These are phyloP conservation scores for Hestina assimilis DNA, from an alignment of 1,140 invertebrate species.

Conservation along the genomic window DNA sequence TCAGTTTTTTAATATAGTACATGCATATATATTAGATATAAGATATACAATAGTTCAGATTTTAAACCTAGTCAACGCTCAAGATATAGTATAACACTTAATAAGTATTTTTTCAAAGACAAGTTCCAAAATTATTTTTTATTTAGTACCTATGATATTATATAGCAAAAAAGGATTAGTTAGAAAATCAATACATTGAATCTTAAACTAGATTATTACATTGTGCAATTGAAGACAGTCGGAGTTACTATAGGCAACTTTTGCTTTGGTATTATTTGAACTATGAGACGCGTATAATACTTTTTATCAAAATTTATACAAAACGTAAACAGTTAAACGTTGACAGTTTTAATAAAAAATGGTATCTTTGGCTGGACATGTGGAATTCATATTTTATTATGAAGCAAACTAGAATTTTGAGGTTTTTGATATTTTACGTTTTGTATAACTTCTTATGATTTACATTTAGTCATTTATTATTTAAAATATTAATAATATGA, in stretches of 20 bases:
- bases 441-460: too few species aligned
- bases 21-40: constrained; percentile 21
- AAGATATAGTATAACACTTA: constrained; percentile 29
- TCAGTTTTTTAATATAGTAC: constrained; percentile 33
- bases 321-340: neutral
- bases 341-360: neutral
- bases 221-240: constrained; percentile 25
- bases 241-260: constrained; percentile 12
- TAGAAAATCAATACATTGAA: constrained; percentile 22
- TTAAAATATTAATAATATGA: too few species aligned
- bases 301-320: neutral
- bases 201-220: constrained; percentile 10
- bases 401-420: too few species aligned
- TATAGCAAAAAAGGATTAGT: constrained; percentile 18
- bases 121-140: constrained; percentile 27
- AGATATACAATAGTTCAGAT: constrained; percentile 18
- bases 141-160: constrained; percentile 13
- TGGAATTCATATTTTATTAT: too few species aligned
- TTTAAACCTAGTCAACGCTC: constrained; percentile 41
- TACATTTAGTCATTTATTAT: too few species aligned
- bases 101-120: constrained; percentile 23
- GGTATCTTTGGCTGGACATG: too few species aligned
- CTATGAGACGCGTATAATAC: neutral
- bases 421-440: too few species aligned
- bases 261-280: constrained; percentile 6